Base-by-base conservation (phyloP, 2,113 vertebrate genomes). In the Gadus chalcogrammus region DNA sequence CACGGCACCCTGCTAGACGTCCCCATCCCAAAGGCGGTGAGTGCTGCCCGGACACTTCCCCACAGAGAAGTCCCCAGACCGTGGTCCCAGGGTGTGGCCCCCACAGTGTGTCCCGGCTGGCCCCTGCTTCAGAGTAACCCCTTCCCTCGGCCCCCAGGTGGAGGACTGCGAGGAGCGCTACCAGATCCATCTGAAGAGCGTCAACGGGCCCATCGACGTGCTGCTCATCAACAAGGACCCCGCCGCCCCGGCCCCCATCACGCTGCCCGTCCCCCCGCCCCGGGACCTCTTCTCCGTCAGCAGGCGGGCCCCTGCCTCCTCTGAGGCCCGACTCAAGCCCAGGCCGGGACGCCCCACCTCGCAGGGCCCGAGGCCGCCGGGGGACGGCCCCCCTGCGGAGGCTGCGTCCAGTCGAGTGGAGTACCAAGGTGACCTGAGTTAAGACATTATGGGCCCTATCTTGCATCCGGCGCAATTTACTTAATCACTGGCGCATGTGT, bases 131-230 rank as follows among this genome's bases (percentile, higher is more conserved):
- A 9, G 42, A 2, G 5, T 59, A 1, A 28, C 27, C 22, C 61
- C 8, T 16, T 0, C 22, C 77, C 27, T 61, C 65, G 35, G 42
- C 11, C 76, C 79, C 38, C 38, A 99, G 96, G 93, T 91, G 59
- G 82, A 86, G n/a, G 94, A 94, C 52, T 92, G 94, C 27, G 94
- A 95, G 73, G 94, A 94, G 83, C 95, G 94, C 67, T 98, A 96
- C 35, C 97, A 99, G 92, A 95, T 98, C 77, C 92, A 98, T 22
- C 72, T 99, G 76, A 99, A 96, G 89, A 99, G 97, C 69, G 75
- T 92, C 42, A 92, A 90, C 5, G 97, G 95, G 1, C 94, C 97
- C 2, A 95, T 99, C 1, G 95, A 98, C 28, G 95, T 98, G 1
- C 82, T 97, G 16, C 85, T 99, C 66, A 95, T 99, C 61, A 99